Conservation (phyloP, 2,797 vertebrate genomes). For the Notolepis coatsorum region DNA sequence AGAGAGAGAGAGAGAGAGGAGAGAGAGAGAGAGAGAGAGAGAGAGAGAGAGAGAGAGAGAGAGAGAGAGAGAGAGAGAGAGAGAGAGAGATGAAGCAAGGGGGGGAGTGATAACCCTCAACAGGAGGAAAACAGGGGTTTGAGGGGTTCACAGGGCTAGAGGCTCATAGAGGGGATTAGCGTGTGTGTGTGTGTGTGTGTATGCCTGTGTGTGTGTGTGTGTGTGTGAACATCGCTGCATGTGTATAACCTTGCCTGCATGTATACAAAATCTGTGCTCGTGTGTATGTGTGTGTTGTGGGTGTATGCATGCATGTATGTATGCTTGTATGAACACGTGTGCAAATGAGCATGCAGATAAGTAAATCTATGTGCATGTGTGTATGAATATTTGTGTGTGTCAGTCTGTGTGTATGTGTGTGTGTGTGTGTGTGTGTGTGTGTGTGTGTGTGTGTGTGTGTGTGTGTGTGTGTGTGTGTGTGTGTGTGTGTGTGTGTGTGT, state of each 20-base stretch:
- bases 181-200: conserved; percentile 8
- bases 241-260: conserved; percentile 39
- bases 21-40: not conserved
- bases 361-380: conserved; percentile 65
- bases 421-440: not conserved
- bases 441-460: conserved; percentile 13
- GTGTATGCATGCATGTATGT: conserved; percentile 61
- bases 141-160: conserved; percentile 58
- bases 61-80: not conserved
- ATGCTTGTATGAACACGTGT: conserved; percentile 66
- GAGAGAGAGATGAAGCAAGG: conserved; percentile 50
- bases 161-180: conserved; percentile 67
- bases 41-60: too few species aligned
- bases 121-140: conserved; percentile 50
- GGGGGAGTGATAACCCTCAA: conserved; percentile 59
- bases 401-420: too few species aligned
- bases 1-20: too few species aligned
- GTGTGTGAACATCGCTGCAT: conserved; percentile 53
- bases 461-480: conserved; percentile 20
- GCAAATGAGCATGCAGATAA: conserved; percentile 15
- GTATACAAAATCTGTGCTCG: conserved; percentile 63
- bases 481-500: not conserved
- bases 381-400: conserved; percentile 67
- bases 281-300: conserved; percentile 44
- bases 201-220: conserved; percentile 33